Evolutionary conservation across 2,113 vertebrate species (phyloP).

Genomic region (Microtus montanus): DNA sequence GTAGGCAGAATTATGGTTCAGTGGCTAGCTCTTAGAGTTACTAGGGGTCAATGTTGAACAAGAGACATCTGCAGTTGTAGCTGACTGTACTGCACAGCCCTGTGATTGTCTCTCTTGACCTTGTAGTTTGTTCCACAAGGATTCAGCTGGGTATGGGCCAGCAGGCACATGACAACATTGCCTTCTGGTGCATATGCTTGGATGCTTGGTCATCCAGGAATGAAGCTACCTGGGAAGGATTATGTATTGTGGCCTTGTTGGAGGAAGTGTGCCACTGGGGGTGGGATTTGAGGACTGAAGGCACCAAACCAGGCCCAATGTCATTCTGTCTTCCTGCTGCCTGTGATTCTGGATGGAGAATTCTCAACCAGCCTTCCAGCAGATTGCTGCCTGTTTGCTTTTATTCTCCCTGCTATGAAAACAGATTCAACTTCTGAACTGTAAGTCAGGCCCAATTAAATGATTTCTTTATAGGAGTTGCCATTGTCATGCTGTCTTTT

Average conservation of each 20-base stretch:
- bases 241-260: not conserved
- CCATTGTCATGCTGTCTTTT: not conserved
- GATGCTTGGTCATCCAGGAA: no score
- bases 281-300: not conserved
- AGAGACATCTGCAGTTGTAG: not conserved
- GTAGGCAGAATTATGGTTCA: no score
- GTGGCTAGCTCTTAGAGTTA: not conserved
- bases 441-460: not conserved
- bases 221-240: not conserved
- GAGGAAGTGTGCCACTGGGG: not conserved
- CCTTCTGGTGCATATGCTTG: not conserved
- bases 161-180: no score
- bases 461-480: not conserved
- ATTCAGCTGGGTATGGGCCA: not conserved
- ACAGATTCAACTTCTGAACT: not conserved
- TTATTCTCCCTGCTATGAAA: not conserved
- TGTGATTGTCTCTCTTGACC: no score
- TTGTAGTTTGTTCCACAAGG: not conserved
- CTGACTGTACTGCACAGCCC: accelerated
- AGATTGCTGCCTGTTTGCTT: not conserved
- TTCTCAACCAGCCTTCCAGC: not conserved
- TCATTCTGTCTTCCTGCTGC: not conserved
- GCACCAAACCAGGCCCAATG: not conserved
- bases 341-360: not conserved
- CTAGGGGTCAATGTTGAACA: not conserved